Percentiles rank a stretch among this genome's conserved stretches.
These are phyloP conservation scores for Lasioglossum figueresi DNA, from an alignment of 2,888 invertebrate genomes.

Conservation along the genomic window DNA sequence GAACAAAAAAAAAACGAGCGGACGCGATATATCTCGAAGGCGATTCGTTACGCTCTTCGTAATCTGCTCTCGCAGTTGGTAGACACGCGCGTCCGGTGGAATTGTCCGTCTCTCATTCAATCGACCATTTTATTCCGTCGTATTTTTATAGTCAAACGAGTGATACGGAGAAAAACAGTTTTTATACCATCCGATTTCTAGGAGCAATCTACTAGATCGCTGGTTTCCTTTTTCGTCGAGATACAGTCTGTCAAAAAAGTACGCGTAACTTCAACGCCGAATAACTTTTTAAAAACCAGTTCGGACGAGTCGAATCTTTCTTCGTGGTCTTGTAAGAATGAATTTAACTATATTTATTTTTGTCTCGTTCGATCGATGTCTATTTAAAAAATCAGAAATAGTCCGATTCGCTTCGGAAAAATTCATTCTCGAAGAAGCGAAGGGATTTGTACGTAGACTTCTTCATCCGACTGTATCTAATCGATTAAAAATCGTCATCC, in stretches of 20 bases:
- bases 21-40: conserved; percentile 34
- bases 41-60: conserved; percentile 42
- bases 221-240: background rate
- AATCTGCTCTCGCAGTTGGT: conserved; percentile 9
- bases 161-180: background rate
- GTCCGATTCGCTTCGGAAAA: background rate
- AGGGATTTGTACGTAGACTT: background rate
- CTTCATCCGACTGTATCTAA: background rate
- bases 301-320: background rate
- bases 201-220: background rate
- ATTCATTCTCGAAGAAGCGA: background rate
- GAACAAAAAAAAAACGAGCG: background rate
- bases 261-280: background rate
- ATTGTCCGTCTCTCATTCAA: background rate
- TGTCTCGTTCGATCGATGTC: background rate
- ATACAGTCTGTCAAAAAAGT: background rate
- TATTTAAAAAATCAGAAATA: background rate
- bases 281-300: background rate
- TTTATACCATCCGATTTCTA: background rate
- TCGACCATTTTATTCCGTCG: background rate
- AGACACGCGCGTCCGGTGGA: background rate
- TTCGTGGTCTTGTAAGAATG: background rate
- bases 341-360: background rate
- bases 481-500: background rate
- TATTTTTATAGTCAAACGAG: background rate